Conservation (phyloP, 2,888 invertebrate genomes). For the Plagodis pulveraria region DNA sequence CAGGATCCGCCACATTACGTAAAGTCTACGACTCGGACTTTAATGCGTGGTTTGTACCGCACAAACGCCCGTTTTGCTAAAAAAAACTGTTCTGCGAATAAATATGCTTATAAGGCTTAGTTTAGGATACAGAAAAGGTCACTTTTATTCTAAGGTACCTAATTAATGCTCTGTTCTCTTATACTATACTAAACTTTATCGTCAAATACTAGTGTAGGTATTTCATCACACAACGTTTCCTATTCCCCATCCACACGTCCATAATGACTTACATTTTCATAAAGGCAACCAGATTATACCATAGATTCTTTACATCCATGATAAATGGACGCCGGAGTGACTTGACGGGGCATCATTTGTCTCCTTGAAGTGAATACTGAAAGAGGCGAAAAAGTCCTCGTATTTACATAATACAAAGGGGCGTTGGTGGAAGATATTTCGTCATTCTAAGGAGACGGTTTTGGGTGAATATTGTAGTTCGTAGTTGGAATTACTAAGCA, state of each 20-base stretch:
- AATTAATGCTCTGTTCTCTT: no score
- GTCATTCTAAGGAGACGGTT: conserved; percentile 9
- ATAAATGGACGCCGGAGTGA: conserved; percentile 60
- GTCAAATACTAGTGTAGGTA: not conserved
- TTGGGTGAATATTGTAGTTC: not conserved
- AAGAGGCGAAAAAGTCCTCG: conserved; percentile 54
- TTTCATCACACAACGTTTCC: not conserved
- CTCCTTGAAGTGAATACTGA: conserved; percentile 48
- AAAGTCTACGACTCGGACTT: no score
- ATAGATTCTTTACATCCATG: conserved; percentile 57
- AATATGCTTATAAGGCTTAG: no score
- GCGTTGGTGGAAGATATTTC: conserved; percentile 16
- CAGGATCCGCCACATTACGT: no score
- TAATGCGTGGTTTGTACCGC: no score
- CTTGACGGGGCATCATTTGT: conserved; percentile 64
- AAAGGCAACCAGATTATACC: conserved; percentile 35
- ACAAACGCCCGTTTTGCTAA: no score
- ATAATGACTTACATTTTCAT: conserved; percentile 29
- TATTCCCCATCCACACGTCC: conserved; percentile 9
- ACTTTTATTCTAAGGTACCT: no score
- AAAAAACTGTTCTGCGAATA: no score
- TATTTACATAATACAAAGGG: conserved; percentile 64
- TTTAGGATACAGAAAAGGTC: no score
- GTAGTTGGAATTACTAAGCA: not conserved
- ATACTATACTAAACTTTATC: no score